Evolutionary conservation across 1,140 invertebrate species (phyloP), one percentile per base, ranked within the genome.

Genomic region (Maconellicoccus hirsutus): DNA sequence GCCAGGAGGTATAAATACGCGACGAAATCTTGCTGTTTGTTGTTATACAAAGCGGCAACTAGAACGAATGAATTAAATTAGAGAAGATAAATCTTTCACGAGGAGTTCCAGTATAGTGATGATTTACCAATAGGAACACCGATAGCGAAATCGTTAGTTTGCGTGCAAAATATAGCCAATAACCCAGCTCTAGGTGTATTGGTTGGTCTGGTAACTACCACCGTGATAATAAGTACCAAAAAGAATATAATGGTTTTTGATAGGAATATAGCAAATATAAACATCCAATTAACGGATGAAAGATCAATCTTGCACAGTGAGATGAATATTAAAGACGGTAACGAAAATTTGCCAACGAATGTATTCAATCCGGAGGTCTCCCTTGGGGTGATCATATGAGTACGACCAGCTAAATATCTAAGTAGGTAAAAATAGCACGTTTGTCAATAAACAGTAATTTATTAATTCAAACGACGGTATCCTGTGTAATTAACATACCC

Each of bases 91-190:
- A n/a, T n/a, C n/a, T n/a, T n/a, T 14, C 4, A 63, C 16, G 42
- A 26, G 39, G 33, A 70, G 12, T 7, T 14, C 59, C 14, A 71
- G 10, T 10, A 52, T 23, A 63, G 8, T 16, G n/a, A 52, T 70
- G 61, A 26, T 86, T 88, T 84, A 95, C 93, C 86, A 77, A 98
- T 96, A 2, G 96, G 95, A 82, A 92, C 96, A 72, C 95, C 95
- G 75, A 98, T 86, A 66, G 96, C 96, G 84, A 98, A 98, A 81
- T 98, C 96, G 85, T 98, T 98, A 78, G 93, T 96, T 78, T 98
- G 94, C 0, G 95, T 98, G 66, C 90, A 91, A 79, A 98, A 97
- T 75, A 98, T 98, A 23, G 91, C 92, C 84, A 91, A 94, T 22
- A 98, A 82, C 16, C 93, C 95, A 70, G 92, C 91, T 76, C 88